Evolutionary conservation across 2,113 vertebrate species (phyloP).

Genomic region (Strigops habroptila): DNA sequence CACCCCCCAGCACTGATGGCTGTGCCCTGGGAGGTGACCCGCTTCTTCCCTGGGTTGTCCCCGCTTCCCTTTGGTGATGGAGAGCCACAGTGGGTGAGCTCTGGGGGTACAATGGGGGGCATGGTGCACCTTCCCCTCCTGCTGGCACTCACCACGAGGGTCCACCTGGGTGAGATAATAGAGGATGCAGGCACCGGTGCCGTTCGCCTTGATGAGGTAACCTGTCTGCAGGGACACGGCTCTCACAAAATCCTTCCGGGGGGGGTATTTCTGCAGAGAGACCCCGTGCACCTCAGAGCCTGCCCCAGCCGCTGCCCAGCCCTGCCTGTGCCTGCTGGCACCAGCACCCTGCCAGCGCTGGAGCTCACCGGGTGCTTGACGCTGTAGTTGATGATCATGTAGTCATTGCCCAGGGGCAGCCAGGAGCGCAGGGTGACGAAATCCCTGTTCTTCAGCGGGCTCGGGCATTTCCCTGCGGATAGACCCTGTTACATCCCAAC

Average conservation of each 20-base stretch:
- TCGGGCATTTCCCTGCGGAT: conserved; percentile 73
- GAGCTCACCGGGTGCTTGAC: conserved; percentile 82
- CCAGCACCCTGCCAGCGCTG: neutral
- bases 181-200: conserved; percentile 71
- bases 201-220: conserved; percentile 81
- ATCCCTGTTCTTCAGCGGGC: conserved; percentile 85
- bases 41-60: neutral
- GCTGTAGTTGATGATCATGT: conserved; percentile 91
- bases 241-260: conserved; percentile 85
- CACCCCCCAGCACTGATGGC: neutral
- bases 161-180: conserved; percentile 90
- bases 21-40: neutral
- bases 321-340: neutral
- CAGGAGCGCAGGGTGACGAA: conserved; percentile 88
- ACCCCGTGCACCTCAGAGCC: neutral
- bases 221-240: conserved; percentile 82
- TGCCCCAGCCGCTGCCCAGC: neutral
- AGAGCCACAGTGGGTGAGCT: neutral
- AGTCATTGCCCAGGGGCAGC: conserved; percentile 86
- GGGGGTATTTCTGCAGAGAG: conserved; percentile 80
- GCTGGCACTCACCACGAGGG: conserved; percentile 76
- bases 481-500: neutral
- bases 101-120: neutral
- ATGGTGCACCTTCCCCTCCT: neutral
- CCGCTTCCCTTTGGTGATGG: neutral